phyloP scores from a whole-genome alignment of 1,140 invertebrate genomes.

The Bombyx mori region ASM3026992v2 NC_085118.1:6380501-6381000 shows the following conservation, averaged over 20 bases:
- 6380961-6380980: background rate
- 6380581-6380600: too few relatives aligned
- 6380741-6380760: background rate
- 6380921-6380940: constrained; percentile 28
- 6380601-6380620: too few relatives aligned
- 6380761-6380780: constrained; percentile 1
- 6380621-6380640: too few relatives aligned
- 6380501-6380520: too few relatives aligned
- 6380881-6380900: constrained; percentile 47
- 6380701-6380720: too few relatives aligned
- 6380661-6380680: too few relatives aligned
- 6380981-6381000: too few relatives aligned
- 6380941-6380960: constrained; percentile 34
- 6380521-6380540: too few relatives aligned
- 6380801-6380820: constrained; percentile 30
- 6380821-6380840: constrained; percentile 35
- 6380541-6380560: too few relatives aligned
- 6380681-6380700: too few relatives aligned
- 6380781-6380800: constrained; percentile 6
- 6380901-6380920: constrained; percentile 41
- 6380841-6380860: constrained; percentile 46
- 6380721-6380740: background rate
- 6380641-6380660: too few relatives aligned
- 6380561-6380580: too few relatives aligned
- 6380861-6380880: constrained; percentile 34